Evolutionary conservation across 64 coral and sea anemone species (phyloP).

Genomic region (Montipora sp.): DNA sequence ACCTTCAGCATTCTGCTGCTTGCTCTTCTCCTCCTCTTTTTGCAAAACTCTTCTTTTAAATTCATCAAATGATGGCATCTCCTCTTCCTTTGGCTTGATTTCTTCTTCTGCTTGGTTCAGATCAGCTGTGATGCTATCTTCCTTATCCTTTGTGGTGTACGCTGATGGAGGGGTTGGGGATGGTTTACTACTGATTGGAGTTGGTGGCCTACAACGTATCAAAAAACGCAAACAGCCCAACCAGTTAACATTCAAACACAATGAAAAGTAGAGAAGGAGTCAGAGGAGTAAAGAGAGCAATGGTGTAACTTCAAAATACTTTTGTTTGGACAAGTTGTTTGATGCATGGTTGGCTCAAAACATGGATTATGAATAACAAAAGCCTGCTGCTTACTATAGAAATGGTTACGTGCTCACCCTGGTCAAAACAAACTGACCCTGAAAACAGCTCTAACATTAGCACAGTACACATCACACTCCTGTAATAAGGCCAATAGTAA

Average conservation of each 20-base stretch:
- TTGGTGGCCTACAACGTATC: constrained; percentile 7
- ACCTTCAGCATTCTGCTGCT: constrained; percentile 50
- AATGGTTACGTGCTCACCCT: too few species aligned
- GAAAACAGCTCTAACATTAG: too few species aligned
- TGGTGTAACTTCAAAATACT: too few species aligned
- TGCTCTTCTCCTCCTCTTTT: constrained; percentile 86
- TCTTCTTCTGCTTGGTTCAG: constrained; percentile 91
- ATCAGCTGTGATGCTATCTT: constrained; percentile 81
- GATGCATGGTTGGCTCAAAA: too few species aligned
- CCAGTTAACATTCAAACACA: neutral
- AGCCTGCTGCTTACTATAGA: too few species aligned
- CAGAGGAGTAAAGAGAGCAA: too few species aligned
- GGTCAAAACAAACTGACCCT: too few species aligned
- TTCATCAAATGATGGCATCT: constrained; percentile 98
- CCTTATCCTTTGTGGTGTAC: constrained; percentile 36
- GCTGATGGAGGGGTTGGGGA: neutral
- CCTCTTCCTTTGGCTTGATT: constrained; percentile 69
- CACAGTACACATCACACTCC: too few species aligned
- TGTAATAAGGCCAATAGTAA: too few species aligned
- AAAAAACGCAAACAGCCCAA: neutral
- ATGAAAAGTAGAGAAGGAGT: neutral
- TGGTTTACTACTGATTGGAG: neutral
- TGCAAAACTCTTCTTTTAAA: constrained; percentile 88
- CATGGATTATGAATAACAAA: too few species aligned
- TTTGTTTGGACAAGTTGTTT: too few species aligned